phyloP scores from a whole-genome alignment of 53 echinoderm and acorn worm species.

The Arbacia lixula region DNA sequence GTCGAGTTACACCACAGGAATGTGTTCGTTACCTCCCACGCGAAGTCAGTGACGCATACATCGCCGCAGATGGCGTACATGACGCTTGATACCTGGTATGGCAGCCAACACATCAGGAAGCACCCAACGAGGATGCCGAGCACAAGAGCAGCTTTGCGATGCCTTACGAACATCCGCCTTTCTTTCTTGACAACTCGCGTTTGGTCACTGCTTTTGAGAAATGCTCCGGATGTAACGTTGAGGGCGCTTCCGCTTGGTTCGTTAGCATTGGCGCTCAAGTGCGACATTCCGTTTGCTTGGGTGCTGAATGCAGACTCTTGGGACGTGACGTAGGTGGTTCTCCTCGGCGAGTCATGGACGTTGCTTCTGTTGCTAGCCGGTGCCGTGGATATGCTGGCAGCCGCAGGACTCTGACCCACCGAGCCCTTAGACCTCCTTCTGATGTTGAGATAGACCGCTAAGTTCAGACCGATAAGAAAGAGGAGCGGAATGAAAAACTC shows the following conservation, averaged over 20 bases:
- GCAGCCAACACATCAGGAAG: slow-evolving; percentile 59
- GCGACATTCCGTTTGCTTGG: slow-evolving; percentile 55
- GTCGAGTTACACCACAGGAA: slow-evolving; percentile 80
- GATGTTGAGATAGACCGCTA: slow-evolving; percentile 77
- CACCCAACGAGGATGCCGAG: slow-evolving; percentile 38
- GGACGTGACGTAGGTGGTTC: too few species aligned
- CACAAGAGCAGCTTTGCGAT: slow-evolving; percentile 51
- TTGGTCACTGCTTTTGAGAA: too few species aligned
- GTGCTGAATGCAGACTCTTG: too few species aligned
- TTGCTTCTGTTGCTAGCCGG: too few species aligned
- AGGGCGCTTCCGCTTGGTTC: too few species aligned
- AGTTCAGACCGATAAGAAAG: slow-evolving; percentile 59
- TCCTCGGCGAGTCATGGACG: too few species aligned
- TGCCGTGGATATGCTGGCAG: too few species aligned
- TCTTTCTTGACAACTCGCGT: not conserved
- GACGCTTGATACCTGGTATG: slow-evolving; percentile 32
- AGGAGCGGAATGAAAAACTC: slow-evolving; percentile 78
- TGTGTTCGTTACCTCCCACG: slow-evolving; percentile 68
- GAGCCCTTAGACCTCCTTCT: slow-evolving; percentile 69
- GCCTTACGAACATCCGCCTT: slow-evolving; percentile 36
- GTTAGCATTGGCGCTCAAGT: not conserved
- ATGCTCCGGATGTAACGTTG: too few species aligned
- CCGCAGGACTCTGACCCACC: slow-evolving; percentile 3
- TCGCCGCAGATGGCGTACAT: slow-evolving; percentile 23
- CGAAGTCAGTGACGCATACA: slow-evolving; percentile 16